These are phyloP conservation scores for Indicator indicator DNA, from an alignment of 2,113 vertebrate genomes.

Conservation along the genomic window DNA sequence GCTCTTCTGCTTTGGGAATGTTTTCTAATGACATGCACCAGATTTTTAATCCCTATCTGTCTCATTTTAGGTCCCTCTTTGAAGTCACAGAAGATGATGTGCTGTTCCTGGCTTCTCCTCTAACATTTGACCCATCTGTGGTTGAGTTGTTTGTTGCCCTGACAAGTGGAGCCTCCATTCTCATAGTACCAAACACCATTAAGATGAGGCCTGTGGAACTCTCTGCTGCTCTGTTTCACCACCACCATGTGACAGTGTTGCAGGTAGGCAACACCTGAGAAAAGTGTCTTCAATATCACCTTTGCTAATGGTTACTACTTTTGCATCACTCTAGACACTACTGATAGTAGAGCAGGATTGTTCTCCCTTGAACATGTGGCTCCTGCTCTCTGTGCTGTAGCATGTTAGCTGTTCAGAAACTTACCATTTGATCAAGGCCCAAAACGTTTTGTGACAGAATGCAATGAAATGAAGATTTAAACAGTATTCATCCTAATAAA, in stretches of 20 bases:
- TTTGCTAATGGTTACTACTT: not conserved
- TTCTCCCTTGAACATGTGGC: not conserved
- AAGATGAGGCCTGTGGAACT: constrained; percentile 86
- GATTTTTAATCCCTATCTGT: constrained; percentile 14
- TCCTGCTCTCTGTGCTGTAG: not conserved
- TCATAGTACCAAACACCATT: constrained; percentile 84
- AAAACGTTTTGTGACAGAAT: not conserved
- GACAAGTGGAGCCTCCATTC: constrained; percentile 88
- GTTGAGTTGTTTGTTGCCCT: constrained; percentile 92
- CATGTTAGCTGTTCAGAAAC: not conserved
- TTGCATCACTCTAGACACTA: not conserved
- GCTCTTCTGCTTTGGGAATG: not conserved
- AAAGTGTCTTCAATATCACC: not conserved
- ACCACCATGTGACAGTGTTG: constrained; percentile 85
- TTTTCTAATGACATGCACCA: not conserved
- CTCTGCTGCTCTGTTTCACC: constrained; percentile 81
- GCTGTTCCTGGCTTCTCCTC: constrained; percentile 90
- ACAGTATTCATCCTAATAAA: not conserved
- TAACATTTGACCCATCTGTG: constrained; percentile 96
- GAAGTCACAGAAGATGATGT: constrained; percentile 82
- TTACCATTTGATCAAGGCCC: not conserved
- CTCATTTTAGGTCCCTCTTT: constrained; percentile 84
- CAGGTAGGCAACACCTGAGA: constrained; percentile 79
- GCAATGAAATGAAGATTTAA: not conserved
- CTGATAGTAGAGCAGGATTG: not conserved